Base-by-base conservation (phyloP, 2,797 vertebrate species). In the Xenops minutus region DNA sequence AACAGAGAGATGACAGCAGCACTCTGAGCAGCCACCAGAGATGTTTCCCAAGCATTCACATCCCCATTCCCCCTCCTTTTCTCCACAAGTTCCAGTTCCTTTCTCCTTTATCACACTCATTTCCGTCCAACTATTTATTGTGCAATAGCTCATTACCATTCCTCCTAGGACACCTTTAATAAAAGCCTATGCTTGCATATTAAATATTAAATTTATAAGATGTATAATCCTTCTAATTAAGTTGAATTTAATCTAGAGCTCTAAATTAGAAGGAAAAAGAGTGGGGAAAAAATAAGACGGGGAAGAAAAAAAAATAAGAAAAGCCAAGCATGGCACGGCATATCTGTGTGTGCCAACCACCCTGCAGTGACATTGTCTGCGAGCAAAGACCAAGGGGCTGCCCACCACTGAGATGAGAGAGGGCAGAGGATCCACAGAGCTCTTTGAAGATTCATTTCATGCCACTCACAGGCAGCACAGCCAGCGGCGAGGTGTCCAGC, bases 201-300 rank as follows among this genome's bases (percentile, higher is more conserved):
- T 97, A 97, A 97, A 96, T 96, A 96, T 96, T 96, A 97, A 97
- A 96, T 97, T 96, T 97, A 96, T 97, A 97, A 98, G 92, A 96
- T 91, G 95, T 81, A 96, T 96, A 97, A 98, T 97, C 97, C 94
- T 96, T 79, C 96, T 97, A 97, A 97, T 97, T 97, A 96, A 97
- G 95, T 92, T 88, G 87, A 97, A 95, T 97, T 96, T 97, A 96
- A 97, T 96, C 89, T 89, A 90, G 88, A 87, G 81, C 72, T 95
- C 97, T 95, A 92, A 89, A 96, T 95, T 91, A 95, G 94, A 93
- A 94, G 67, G 52, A 78, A 85, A 78, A 78, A 56, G 11, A 77
- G 43, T 48, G 23, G 14, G 14, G 18, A 7, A 34, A 64, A 82
- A 88, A 66, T 13, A 93, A 69, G 39, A 76, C 76, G 17, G 6